Conservation (phyloP, 2,113 vertebrate genomes). For the Delphinapterus leucas region DNA sequence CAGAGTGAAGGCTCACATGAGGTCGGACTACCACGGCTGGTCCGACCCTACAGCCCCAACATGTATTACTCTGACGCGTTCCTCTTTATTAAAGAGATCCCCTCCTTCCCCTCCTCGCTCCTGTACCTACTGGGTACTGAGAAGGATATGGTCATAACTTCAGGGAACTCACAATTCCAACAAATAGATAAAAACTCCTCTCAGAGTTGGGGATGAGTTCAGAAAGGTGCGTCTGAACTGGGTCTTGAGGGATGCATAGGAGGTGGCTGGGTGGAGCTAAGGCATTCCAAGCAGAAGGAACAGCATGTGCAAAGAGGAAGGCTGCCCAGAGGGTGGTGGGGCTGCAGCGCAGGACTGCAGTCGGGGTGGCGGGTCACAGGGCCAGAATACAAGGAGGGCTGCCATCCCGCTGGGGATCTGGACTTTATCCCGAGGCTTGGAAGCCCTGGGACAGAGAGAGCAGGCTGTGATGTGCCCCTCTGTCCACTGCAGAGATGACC, state of each 20-base stretch:
- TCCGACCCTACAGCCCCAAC: background rate
- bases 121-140: background rate
- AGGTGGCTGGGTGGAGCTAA: background rate
- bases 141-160: background rate
- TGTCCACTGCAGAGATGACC: background rate
- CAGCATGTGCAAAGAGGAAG: background rate
- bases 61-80: accelerated
- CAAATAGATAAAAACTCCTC: background rate
- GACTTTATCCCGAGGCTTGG: background rate
- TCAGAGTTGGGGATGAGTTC: background rate
- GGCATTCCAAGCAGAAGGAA: background rate
- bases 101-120: background rate
- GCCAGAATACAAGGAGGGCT: background rate
- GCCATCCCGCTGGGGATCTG: too few species aligned
- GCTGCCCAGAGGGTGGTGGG: background rate
- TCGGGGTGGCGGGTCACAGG: background rate
- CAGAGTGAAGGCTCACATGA: background rate
- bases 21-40: background rate
- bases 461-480: background rate
- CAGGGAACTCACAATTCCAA: background rate
- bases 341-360: accelerated
- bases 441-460: background rate
- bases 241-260: background rate
- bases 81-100: background rate
- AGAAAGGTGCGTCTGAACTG: background rate